These are phyloP conservation scores for Ophion slaviceki DNA, from an alignment of 2,888 invertebrate species.

Conservation along the genomic window DNA sequence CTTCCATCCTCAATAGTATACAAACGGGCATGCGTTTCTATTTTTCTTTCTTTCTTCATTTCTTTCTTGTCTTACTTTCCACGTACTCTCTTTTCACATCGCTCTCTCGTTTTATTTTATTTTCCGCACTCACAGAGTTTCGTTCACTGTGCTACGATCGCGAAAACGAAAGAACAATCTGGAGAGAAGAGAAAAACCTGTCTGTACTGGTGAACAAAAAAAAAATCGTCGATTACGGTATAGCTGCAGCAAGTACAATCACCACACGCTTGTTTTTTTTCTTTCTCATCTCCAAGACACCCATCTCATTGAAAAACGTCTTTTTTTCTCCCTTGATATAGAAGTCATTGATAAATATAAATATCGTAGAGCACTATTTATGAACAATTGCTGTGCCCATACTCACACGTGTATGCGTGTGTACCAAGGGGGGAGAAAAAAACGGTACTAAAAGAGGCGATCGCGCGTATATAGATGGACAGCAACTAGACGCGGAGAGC, in stretches of 20 bases:
- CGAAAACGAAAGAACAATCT: slow-evolving; percentile 26
- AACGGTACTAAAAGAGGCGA: not conserved
- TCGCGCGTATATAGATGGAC: too few relatives aligned
- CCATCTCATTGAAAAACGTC: not conserved
- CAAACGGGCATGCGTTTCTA: slow-evolving; percentile 11
- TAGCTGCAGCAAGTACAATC: slow-evolving; percentile 57
- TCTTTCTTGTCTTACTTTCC: too few relatives aligned
- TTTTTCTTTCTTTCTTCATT: not conserved
- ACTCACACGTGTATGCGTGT: too few relatives aligned
- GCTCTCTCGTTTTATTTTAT: not conserved
- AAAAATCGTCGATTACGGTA: slow-evolving; percentile 56
- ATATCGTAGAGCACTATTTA: too few relatives aligned
- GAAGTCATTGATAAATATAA: not conserved
- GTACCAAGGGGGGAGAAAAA: not conserved
- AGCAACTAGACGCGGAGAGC: slow-evolving; percentile 31
- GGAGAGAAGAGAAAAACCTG: not conserved
- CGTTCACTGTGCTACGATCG: slow-evolving; percentile 27
- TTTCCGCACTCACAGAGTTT: not conserved
- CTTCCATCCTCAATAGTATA: slow-evolving; percentile 51
- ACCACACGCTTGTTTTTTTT: slow-evolving; percentile 21
- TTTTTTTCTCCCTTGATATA: not conserved
- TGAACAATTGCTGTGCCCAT: too few relatives aligned
- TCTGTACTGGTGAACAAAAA: slow-evolving; percentile 28
- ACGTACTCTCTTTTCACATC: slow-evolving; percentile 6
- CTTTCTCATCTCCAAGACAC: too few relatives aligned